Evolutionary conservation across 2,797 vertebrate genomes (phyloP).

Genomic region (Pangasius larnaudii): DNA sequence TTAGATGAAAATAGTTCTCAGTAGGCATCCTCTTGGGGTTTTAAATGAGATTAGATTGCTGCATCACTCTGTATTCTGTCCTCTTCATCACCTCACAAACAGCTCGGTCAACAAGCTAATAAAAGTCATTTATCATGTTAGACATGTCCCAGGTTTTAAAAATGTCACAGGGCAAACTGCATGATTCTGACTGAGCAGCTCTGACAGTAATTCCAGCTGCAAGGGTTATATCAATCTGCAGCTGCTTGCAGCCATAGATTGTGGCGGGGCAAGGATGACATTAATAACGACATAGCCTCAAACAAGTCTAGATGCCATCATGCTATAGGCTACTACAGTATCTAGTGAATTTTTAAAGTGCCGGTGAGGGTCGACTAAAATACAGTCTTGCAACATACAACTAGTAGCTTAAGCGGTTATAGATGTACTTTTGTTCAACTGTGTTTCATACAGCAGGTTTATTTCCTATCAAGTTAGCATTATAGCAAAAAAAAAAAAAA

Average conservation of each 20-base stretch:
- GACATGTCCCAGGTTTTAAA: slow-evolving; percentile 2
- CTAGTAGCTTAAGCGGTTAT: background rate
- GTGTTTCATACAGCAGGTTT: background rate
- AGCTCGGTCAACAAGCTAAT: slow-evolving; percentile 4
- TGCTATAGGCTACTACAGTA: background rate
- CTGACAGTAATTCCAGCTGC: slow-evolving; percentile 13
- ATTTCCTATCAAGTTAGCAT: background rate
- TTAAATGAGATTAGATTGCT: background rate
- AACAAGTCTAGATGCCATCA: background rate
- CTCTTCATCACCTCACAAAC: background rate
- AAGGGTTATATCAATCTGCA: background rate
- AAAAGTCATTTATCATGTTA: slow-evolving; percentile 16
- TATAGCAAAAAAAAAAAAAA: background rate
- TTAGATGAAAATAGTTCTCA: background rate
- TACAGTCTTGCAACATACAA: no score
- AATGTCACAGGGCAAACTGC: slow-evolving; percentile 12
- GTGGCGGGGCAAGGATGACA: background rate
- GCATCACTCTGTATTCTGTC: background rate
- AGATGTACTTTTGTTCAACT: background rate
- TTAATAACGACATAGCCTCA: background rate
- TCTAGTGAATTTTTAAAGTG: background rate
- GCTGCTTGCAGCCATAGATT: background rate
- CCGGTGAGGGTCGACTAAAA: background rate
- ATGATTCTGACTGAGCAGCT: background rate
- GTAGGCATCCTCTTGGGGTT: background rate